These are phyloP conservation scores for Chloebia gouldiae DNA, from an alignment of 2,113 vertebrate genomes.

Conservation along the genomic window DNA sequence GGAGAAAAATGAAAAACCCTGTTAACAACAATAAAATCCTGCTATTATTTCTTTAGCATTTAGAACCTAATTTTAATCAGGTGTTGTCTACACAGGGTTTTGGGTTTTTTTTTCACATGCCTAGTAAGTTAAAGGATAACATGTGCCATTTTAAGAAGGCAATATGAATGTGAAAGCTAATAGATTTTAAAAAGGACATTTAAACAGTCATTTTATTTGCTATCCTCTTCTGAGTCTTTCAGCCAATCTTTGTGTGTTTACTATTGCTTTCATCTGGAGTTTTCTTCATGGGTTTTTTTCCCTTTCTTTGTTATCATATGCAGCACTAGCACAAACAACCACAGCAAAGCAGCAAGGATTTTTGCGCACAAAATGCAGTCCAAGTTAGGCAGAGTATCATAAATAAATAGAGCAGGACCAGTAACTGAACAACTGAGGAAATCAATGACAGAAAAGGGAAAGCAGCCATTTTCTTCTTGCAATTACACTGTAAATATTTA, in stretches of 20 bases:
- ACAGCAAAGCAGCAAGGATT: neutral
- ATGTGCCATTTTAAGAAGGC: neutral
- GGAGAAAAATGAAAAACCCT: neutral
- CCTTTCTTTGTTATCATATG: neutral
- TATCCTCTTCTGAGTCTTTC: neutral
- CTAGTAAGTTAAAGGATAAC: neutral
- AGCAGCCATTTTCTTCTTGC: slow-evolving; percentile 48
- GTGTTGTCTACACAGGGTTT: neutral
- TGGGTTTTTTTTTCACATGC: neutral
- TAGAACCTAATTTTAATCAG: slow-evolving; percentile 20
- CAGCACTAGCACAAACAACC: neutral
- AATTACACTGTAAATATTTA: slow-evolving; percentile 57
- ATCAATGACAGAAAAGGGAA: slow-evolving; percentile 56
- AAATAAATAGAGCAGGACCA: slow-evolving; percentile 28
- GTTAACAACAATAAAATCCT: neutral
- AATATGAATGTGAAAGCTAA: neutral
- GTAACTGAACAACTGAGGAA: slow-evolving; percentile 32
- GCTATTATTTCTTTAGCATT: neutral
- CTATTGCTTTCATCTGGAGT: neutral
- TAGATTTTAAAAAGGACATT: neutral
- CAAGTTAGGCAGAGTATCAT: slow-evolving; percentile 26
- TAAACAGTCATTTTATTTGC: neutral
- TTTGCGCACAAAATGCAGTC: neutral
- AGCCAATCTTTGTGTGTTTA: neutral
- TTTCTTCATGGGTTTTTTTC: rapidly evolving